phyloP scores from a whole-genome alignment of 2,888 invertebrate genomes.

The Drosophila pseudotalamancana region DNA sequence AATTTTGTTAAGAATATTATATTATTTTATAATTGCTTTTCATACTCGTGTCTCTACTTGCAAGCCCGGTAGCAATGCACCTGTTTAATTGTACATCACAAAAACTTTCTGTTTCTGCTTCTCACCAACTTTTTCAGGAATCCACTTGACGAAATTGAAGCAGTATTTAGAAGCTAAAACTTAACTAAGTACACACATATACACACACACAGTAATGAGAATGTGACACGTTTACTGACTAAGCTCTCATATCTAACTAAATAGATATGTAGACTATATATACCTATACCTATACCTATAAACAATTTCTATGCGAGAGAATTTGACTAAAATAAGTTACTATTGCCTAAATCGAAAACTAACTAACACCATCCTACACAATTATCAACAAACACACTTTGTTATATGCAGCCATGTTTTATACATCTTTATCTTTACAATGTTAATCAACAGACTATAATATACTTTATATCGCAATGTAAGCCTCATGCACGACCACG shows the following conservation, averaged over 20 bases:
- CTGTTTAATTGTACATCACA: slow-evolving; percentile 58
- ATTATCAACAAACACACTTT: slow-evolving; percentile 39
- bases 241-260: slow-evolving; percentile 47
- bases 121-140: slow-evolving; percentile 81
- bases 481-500: slow-evolving; percentile 7
- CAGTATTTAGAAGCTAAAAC: slow-evolving; percentile 84
- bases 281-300: background rate
- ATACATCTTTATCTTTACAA: slow-evolving; percentile 18
- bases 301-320: slow-evolving; percentile 52
- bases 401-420: slow-evolving; percentile 49
- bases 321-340: slow-evolving; percentile 60
- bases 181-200: slow-evolving; percentile 46
- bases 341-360: slow-evolving; percentile 22
- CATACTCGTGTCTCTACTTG: background rate
- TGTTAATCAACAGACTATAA: slow-evolving; percentile 29
- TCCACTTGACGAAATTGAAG: slow-evolving; percentile 84
- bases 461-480: slow-evolving; percentile 13
- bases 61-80: slow-evolving; percentile 38
- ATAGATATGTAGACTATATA: slow-evolving; percentile 30
- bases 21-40: slow-evolving; percentile 11
- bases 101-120: slow-evolving; percentile 65
- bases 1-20: slow-evolving; percentile 3
- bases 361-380: slow-evolving; percentile 30
- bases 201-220: slow-evolving; percentile 46
- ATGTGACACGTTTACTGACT: slow-evolving; percentile 65